Percentiles rank a stretch among this genome's conserved stretches.
Conservation (phyloP, 2,113 vertebrate species). For the Hassar affinis region DNA sequence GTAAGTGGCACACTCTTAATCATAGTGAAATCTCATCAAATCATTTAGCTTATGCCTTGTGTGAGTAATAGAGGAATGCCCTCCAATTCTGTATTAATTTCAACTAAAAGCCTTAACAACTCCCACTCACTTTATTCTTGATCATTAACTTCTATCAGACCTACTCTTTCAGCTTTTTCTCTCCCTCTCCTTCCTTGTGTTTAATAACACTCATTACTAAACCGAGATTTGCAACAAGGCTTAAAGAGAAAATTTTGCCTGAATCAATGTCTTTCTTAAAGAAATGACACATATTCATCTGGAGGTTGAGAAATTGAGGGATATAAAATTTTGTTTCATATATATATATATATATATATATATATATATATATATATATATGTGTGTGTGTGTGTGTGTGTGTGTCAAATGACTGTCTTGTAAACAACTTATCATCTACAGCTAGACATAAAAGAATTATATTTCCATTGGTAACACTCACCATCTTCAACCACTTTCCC, state of each 20-base stretch:
- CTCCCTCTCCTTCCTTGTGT: neutral
- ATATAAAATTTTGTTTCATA: neutral
- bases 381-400: no score
- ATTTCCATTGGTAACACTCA: neutral
- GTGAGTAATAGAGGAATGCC: neutral
- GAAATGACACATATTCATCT: neutral
- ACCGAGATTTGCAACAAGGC: neutral
- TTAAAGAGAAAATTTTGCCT: neutral
- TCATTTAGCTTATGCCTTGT: neutral
- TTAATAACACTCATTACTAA: neutral
- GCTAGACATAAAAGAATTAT: no score
- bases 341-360: no score
- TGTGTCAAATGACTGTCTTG: no score
- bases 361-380: no score
- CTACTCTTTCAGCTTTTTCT: neutral
- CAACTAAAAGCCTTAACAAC: neutral
- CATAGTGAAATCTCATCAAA: neutral
- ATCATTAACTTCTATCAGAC: neutral
- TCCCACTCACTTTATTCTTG: neutral
- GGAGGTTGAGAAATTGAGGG: neutral
- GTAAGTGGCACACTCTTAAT: neutral
- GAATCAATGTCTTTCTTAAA: neutral
- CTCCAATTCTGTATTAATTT: neutral
- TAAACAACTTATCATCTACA: neutral
- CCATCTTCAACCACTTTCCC: no score